Conservation (phyloP, 2,113 vertebrate genomes). For the Cyanistes caeruleus region DNA sequence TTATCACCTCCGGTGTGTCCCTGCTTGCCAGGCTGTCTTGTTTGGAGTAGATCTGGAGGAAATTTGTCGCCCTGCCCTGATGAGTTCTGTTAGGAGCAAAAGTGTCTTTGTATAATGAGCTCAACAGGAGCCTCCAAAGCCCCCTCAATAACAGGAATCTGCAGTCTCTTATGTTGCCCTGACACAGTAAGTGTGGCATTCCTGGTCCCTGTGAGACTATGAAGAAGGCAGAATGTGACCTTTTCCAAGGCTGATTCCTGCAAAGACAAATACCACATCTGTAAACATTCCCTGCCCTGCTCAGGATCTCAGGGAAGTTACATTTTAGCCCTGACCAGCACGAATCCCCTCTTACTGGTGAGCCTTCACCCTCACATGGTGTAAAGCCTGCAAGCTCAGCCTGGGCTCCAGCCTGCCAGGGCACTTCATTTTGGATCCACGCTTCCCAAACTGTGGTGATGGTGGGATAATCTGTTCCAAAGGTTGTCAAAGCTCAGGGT, state of each 20-base stretch:
- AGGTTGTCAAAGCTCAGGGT: not conserved
- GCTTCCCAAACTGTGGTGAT: not conserved
- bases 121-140: not conserved
- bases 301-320: not conserved
- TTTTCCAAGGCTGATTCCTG: not conserved
- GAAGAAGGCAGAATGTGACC: not conserved
- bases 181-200: not conserved
- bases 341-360: not conserved
- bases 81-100: not conserved
- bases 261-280: not conserved
- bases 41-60: not conserved
- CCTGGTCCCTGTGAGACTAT: not conserved
- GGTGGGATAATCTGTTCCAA: not conserved
- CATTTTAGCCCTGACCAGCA: not conserved
- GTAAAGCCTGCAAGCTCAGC: not conserved
- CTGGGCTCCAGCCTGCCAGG: not conserved
- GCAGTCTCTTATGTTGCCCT: not conserved
- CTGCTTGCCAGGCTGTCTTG: not conserved
- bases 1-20: not conserved
- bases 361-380: rapidly evolving
- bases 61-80: not conserved
- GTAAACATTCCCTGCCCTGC: not conserved
- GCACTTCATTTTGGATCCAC: rapidly evolving
- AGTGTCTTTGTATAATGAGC: not conserved
- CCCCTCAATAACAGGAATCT: not conserved